Evolutionary conservation across 2,888 invertebrate genomes (phyloP).

Genomic region (Temnothorax ravouxi): DNA sequence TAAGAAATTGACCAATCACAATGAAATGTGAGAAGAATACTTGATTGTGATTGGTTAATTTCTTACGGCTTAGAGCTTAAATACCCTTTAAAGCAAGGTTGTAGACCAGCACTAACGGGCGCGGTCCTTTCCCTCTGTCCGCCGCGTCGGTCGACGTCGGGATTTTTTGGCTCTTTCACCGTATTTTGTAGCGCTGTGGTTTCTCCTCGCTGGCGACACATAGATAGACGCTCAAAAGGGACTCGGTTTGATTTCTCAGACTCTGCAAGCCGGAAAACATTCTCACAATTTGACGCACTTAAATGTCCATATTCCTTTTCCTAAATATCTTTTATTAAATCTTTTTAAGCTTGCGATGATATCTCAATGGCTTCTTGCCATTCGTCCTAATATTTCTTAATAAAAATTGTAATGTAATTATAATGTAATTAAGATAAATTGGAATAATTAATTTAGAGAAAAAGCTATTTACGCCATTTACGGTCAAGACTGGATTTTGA

Average conservation of each 20-base stretch:
- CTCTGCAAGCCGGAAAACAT: neutral
- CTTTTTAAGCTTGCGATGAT: neutral
- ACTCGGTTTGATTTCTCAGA: slow-evolving; percentile 23
- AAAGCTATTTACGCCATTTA: too few species aligned
- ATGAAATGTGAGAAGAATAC: too few species aligned
- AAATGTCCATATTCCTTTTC: neutral
- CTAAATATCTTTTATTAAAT: neutral
- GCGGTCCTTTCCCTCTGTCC: slow-evolving; percentile 20
- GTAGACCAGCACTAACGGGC: too few species aligned
- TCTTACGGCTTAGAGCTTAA: too few species aligned
- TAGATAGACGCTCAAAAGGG: slow-evolving; percentile 1
- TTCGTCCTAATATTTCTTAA: neutral
- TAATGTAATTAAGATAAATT: neutral
- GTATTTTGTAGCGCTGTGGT: neutral
- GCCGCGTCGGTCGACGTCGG: slow-evolving; percentile 14
- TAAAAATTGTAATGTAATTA: neutral
- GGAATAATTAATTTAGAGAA: too few species aligned
- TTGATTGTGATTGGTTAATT: too few species aligned
- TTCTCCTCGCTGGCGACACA: neutral
- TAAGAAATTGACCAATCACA: too few species aligned
- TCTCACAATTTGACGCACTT: slow-evolving; percentile 6
- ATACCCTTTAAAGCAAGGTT: too few species aligned
- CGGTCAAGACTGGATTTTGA: too few species aligned
- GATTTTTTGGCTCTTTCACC: slow-evolving; percentile 31
- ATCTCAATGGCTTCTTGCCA: neutral